Conservation (phyloP, 2,113 vertebrate species). For the Stigmatopora nigra region DNA sequence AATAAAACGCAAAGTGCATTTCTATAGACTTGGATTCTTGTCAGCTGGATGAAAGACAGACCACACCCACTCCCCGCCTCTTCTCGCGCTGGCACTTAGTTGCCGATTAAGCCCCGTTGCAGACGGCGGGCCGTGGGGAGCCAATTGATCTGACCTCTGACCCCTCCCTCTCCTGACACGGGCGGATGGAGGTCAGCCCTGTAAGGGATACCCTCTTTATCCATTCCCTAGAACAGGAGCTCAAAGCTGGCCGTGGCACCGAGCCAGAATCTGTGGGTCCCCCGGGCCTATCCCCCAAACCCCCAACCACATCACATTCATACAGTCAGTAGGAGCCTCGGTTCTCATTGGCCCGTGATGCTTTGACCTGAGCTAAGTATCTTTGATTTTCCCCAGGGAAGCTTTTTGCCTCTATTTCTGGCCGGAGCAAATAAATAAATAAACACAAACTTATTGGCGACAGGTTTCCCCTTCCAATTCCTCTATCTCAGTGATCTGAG, state of each 20-base stretch:
- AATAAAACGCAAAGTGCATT: not conserved
- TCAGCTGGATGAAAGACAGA: constrained; percentile 32
- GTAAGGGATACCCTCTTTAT: constrained; percentile 98
- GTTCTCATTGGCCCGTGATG: constrained; percentile 22
- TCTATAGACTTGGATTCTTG: constrained; percentile 3
- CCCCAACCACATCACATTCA: constrained; percentile 51
- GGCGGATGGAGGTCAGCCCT: constrained; percentile 88
- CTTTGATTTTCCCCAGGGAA: constrained; percentile 48
- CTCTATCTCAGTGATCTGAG: constrained; percentile 20
- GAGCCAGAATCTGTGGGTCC: constrained; percentile 79
- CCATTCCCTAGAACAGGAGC: constrained; percentile 84
- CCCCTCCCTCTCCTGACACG: constrained; percentile 72
- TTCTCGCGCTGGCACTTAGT: constrained; percentile 76
- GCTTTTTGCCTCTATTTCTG: not conserved
- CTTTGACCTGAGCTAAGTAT: constrained; percentile 42
- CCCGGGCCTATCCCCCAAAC: constrained; percentile 59
- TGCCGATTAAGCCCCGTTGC: constrained; percentile 89
- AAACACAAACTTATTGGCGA: not conserved
- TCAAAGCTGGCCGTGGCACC: constrained; percentile 85
- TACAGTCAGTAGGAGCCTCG: constrained; percentile 51
- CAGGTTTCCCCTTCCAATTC: constrained; percentile 1
- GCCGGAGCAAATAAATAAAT: constrained; percentile 7
- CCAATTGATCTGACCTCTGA: constrained; percentile 88
- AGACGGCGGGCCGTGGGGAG: constrained; percentile 80
- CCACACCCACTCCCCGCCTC: constrained; percentile 32